Percentiles rank a stretch among this genome's conserved stretches.
Evolutionary conservation across 2,888 invertebrate genomes (phyloP).

Genomic region (Heliconius charithonia): DNA sequence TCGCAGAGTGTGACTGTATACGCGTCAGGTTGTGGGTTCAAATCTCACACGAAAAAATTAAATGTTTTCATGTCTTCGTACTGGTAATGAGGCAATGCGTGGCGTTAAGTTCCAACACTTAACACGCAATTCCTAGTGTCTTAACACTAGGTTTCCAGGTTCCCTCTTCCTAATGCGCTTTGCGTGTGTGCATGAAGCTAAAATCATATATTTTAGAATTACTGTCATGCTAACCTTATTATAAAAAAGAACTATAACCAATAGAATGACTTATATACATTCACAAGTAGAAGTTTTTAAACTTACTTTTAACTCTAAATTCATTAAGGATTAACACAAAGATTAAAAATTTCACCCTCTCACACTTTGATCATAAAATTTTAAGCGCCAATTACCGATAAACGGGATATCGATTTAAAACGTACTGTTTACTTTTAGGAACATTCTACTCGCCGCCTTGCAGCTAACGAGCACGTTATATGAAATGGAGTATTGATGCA

Average conservation of each 20-base stretch:
- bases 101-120: conserved; percentile 6
- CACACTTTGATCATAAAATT: conserved; percentile 3
- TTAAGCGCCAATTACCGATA: neutral
- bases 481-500: neutral
- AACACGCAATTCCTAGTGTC: neutral
- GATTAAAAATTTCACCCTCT: neutral
- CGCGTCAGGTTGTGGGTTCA: no score
- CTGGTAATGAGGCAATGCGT: neutral
- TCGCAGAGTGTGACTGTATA: no score
- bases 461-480: neutral
- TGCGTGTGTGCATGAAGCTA: no score
- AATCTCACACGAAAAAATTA: no score
- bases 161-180: no score
- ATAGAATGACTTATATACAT: neutral
- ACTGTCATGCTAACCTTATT: no score
- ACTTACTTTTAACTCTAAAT: neutral
- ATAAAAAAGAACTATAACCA: no score
- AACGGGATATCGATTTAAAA: neutral
- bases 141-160: neutral
- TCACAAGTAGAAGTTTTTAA: neutral
- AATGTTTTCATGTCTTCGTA: neutral
- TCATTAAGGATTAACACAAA: neutral
- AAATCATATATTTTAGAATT: no score
- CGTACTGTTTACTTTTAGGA: neutral
- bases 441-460: neutral